These are phyloP conservation scores for Amphilophus citrinellus DNA, from an alignment of 2,113 vertebrate species.

Conservation along the genomic window DNA sequence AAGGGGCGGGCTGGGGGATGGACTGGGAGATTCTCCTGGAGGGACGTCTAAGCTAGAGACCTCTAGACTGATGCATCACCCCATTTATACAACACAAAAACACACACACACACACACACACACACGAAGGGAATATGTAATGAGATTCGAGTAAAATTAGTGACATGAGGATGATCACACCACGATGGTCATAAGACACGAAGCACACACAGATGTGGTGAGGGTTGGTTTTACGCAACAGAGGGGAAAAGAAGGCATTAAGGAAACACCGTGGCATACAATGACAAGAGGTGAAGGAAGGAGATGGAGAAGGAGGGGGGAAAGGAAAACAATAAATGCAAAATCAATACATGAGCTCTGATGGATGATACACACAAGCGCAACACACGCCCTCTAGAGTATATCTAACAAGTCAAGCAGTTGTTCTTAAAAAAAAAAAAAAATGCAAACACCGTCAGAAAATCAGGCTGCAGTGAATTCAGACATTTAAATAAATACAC, in stretches of 20 bases:
- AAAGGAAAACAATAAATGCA: constrained; percentile 27
- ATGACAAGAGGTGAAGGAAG: neutral
- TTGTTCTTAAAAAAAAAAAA: too few species aligned
- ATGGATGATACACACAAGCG: neutral
- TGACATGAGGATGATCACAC: neutral
- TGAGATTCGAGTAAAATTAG: neutral
- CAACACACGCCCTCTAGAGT: neutral
- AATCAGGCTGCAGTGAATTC: neutral
- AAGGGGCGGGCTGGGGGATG: constrained; percentile 9
- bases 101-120: neutral
- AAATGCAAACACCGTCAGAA: neutral
- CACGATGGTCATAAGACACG: neutral
- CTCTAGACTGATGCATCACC: constrained; percentile 47
- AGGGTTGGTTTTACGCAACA: neutral
- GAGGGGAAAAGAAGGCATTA: neutral
- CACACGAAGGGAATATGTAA: neutral
- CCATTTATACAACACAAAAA: constrained; percentile 18
- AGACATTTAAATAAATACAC: neutral
- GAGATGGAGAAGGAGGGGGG: constrained; percentile 17
- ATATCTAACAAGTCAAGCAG: neutral
- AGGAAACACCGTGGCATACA: neutral
- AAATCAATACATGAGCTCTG: constrained; percentile 26
- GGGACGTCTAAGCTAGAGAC: constrained; percentile 52
- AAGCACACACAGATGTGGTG: neutral
- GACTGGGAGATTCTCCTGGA: constrained; percentile 16